Percentiles rank a stretch among this genome's conserved stretches.
Conservation (phyloP, 2,888 invertebrate species). For the Plemyria rubiginata region DNA sequence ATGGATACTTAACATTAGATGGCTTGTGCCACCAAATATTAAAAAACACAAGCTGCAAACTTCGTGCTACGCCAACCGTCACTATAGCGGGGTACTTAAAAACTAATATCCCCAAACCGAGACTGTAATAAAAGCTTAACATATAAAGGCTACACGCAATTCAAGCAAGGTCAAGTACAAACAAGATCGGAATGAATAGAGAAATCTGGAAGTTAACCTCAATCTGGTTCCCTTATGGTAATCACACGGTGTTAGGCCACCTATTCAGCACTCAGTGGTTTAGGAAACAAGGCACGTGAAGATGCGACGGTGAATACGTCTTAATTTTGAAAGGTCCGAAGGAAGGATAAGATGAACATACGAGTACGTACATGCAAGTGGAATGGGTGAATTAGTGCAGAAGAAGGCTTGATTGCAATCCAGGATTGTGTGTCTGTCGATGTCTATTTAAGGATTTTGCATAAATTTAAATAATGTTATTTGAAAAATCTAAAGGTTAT, state of each 20-base stretch:
- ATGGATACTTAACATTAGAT: too few relatives aligned
- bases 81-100: slow-evolving; percentile 24
- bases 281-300: slow-evolving; percentile 40
- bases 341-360: slow-evolving; percentile 26
- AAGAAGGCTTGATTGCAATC: not conserved
- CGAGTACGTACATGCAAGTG: slow-evolving; percentile 3
- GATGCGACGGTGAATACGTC: slow-evolving; percentile 33
- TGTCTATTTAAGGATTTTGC: not conserved
- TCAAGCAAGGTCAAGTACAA: slow-evolving; percentile 40
- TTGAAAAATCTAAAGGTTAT: not conserved
- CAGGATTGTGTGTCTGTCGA: not conserved
- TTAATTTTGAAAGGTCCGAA: slow-evolving; percentile 38
- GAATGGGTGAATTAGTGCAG: slow-evolving; percentile 23
- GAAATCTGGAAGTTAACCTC: slow-evolving; percentile 36
- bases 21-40: not conserved
- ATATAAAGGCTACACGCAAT: slow-evolving; percentile 36
- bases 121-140: slow-evolving; percentile 29
- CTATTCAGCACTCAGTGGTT: slow-evolving; percentile 25
- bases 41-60: not conserved
- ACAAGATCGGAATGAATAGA: slow-evolving; percentile 41
- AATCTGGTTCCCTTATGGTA: slow-evolving; percentile 40
- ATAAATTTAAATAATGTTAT: not conserved
- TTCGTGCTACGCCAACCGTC: slow-evolving; percentile 6
- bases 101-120: slow-evolving; percentile 17
- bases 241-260: slow-evolving; percentile 31